These are phyloP conservation scores for Otus sunia DNA, from an alignment of 2,113 vertebrate genomes.

Conservation along the genomic window DNA sequence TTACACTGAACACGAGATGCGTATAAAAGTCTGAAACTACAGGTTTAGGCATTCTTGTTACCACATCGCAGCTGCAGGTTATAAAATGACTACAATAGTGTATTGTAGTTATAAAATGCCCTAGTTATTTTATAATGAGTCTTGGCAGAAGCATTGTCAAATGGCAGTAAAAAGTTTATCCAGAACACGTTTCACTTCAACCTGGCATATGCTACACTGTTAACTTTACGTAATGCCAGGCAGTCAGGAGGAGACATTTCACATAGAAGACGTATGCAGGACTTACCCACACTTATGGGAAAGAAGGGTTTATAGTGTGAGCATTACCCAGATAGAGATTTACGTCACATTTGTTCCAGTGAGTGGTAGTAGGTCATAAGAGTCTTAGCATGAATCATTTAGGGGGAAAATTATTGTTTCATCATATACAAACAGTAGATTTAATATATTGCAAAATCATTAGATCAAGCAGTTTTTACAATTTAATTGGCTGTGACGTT, in stretches of 20 bases:
- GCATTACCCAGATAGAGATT: background rate
- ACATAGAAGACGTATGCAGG: background rate
- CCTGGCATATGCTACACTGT: background rate
- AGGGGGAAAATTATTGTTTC: background rate
- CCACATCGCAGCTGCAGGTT: slow-evolving; percentile 24
- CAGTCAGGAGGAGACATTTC: background rate
- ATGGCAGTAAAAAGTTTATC: slow-evolving; percentile 43
- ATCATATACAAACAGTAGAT: background rate
- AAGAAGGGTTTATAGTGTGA: background rate
- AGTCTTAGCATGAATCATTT: slow-evolving; percentile 19
- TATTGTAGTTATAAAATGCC: slow-evolving; percentile 34
- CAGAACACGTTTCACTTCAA: background rate
- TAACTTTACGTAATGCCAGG: background rate
- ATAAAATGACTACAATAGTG: slow-evolving; percentile 30
- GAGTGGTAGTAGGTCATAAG: background rate
- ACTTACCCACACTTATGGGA: background rate
- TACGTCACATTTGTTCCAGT: slow-evolving; percentile 47
- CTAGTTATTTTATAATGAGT: slow-evolving; percentile 35
- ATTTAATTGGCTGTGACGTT: background rate
- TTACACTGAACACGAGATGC: background rate
- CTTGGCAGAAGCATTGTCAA: slow-evolving; percentile 11
- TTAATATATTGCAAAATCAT: background rate
- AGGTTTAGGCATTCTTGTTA: slow-evolving; percentile 20
- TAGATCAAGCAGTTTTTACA: background rate
- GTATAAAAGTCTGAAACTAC: background rate